Base-by-base conservation (phyloP, 2,797 vertebrate genomes). In the Gila robusta region DNA sequence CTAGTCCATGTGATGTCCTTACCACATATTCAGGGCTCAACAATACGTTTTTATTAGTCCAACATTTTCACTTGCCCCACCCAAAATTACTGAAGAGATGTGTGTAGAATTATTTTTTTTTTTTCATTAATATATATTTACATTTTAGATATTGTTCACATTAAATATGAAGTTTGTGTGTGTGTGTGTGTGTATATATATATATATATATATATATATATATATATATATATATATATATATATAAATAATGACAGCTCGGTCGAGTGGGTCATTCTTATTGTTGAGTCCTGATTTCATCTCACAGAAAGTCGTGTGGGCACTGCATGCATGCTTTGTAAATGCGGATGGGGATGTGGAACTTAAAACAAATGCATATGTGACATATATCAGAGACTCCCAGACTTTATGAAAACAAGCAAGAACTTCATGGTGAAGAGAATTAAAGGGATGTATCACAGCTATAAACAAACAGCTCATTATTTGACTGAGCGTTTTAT, bases 401-500 rank as follows among this genome's bases (percentile, higher is more conserved):
- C 39, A 39, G 62, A 41, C 76, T 72, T 67, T 39, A 11, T 72
- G 41, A 23, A 70, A 64, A 41, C 86, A 69, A 14, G 19, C 82
- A 69, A 44, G 35, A 44, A 79, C 19, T 56, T 80, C 35, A 39
- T 62, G 39, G 56, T 78, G 64, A 85, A 69, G 41, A 52, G 19
- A 69, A 39, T 47, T 79, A 85, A 89, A 81, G 81, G 71, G 83
- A 83, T 74, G 56, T 41, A 37, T 76, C 37, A 81, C 72, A 87
- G 71, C 49, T 70, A 32, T 41, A 28, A 47, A 52, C 4, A 47
- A 35, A 28, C 78, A 73, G 59, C 82, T 80, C 76, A 6, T 86
- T 84, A 66, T 85, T 86, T 71, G 69, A 89, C 66, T 56, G 3
- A 54, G 82, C 73, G 62, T 80, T 85, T 41, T 77, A 88, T 69